Base-by-base conservation (phyloP, 1,140 invertebrate species). In the Achroia grisella region DNA sequence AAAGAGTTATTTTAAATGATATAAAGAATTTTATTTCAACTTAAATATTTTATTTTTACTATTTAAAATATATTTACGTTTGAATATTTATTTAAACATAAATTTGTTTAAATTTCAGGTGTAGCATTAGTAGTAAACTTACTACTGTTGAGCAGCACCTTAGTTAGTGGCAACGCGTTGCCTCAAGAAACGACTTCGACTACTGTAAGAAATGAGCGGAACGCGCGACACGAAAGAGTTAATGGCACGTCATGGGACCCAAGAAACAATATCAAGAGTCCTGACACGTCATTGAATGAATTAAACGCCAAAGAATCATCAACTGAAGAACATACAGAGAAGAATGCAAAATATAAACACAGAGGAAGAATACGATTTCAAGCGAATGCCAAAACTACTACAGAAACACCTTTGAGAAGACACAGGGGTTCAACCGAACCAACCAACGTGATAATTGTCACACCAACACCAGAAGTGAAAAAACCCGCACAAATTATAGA, bases 261-360 rank as follows among this genome's bases (percentile, higher is more conserved):
- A 0, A 71, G 56, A 40, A 56, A 46, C 15, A 68, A 57, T 56
- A 44, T 65, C 10, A 81, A 76, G 47, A 48, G 53, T 40, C 70
- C 68, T 10, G 77, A 85, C 28, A 54, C 62, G 46, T 65, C 75
- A 14, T 47, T 82, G 1, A 85, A 85, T 15, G 81, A 85, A 54
- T 41, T 85, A 31, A 68, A 70, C 30, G 74, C 73, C 30, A 76
- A 85, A 68, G 75, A 76, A 31, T 62, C 70, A 1, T 57, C 53
- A 6, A 75, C 75, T 31, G 75, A 82, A 48, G 81, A 85, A 53
- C 59, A 79, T 17, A 67, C 69, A 44, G 77, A 84, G 15, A 81
- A 81, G 63, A 82, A 82, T 62, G 71, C 70, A 12, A 85, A 85
- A 65, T 82, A 80, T 40, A 85, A 85, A 56, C 69, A 80, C 34